Evolutionary conservation across 2,888 invertebrate species (phyloP).

Genomic region (Pammene fasciana): DNA sequence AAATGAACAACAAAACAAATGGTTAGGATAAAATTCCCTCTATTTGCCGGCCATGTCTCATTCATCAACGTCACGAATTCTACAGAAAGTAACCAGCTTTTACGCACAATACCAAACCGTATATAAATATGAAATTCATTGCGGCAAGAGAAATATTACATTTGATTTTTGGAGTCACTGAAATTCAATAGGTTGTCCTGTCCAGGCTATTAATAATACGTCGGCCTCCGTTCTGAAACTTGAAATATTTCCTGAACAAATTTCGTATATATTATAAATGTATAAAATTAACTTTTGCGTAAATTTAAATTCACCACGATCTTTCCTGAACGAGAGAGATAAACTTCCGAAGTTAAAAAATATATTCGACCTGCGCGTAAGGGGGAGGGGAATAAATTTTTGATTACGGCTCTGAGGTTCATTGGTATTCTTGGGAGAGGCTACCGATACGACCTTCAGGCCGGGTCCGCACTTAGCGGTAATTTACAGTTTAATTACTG

Average conservation of each 20-base stretch:
- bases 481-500: constrained; percentile 81
- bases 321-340: constrained; percentile 41
- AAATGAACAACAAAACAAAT: constrained; percentile 40
- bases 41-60: constrained; percentile 49
- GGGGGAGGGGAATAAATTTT: constrained; percentile 63
- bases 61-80: constrained; percentile 60
- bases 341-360: constrained; percentile 49
- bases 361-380: constrained; percentile 47
- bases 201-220: constrained; percentile 21
- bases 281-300: background rate
- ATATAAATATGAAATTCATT: constrained; percentile 42
- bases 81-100: constrained; percentile 49
- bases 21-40: constrained; percentile 38
- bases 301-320: constrained; percentile 4
- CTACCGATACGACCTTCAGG: constrained; percentile 72
- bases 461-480: constrained; percentile 73
- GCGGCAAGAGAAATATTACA: constrained; percentile 30
- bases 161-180: constrained; percentile 29
- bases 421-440: constrained; percentile 70
- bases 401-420: constrained; percentile 66
- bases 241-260: background rate
- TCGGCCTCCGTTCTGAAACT: background rate
- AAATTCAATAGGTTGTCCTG: constrained; percentile 15
- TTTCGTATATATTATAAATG: background rate
- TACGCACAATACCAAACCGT: constrained; percentile 49